Evolutionary conservation across 1,140 invertebrate genomes (phyloP), one percentile per base, ranked within the genome.

Genomic region (Drosophila biarmipes): DNA sequence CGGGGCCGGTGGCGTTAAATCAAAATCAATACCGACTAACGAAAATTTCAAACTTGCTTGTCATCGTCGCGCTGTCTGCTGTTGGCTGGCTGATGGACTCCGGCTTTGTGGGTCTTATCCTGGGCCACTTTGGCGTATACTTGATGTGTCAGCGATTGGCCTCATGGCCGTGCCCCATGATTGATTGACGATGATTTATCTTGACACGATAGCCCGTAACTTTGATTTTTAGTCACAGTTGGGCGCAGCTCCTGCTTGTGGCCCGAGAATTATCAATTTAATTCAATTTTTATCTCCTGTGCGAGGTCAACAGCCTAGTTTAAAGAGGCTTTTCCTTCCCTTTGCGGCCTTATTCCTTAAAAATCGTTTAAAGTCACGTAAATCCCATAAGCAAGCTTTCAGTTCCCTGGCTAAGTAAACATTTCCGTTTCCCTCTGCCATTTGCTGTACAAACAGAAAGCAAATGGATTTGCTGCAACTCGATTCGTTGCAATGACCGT

Each of bases 11-110:
- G 27, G 51, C 48, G 51, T 73, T 73, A 73, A 77, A 68, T 72
- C 59, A 84, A 80, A 84, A 84, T 84, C 80, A 84, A 84, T 85
- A 84, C 46, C 53, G 49, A 34, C 76, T 61, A 73, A 73, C 64
- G 58, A 73, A 73, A 74, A 76, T 84, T 84, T 72, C 64, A 72
- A 84, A 80, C 59, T 64, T 63, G 57, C 63, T 73, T 67, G 73
- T 73, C 66, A 64, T 52, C 58, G 48, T 52, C 53, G 45, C 45
- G 42, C 45, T 62, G 54, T 40, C 12, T 46, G 14, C 31, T 52
- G 24, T 61, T 17, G 48, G 10, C 55, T 35, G 29, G 34, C 38
- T 35, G 27, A 56, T 76, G 54, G 54, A 73, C 67, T 57, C 29
- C 29, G 35, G 21, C 56, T 52, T 73, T 73, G 42, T 40, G 27